These are phyloP conservation scores for Pogonocichla stellata DNA, from an alignment of 2,113 vertebrate species.

Conservation along the genomic window DNA sequence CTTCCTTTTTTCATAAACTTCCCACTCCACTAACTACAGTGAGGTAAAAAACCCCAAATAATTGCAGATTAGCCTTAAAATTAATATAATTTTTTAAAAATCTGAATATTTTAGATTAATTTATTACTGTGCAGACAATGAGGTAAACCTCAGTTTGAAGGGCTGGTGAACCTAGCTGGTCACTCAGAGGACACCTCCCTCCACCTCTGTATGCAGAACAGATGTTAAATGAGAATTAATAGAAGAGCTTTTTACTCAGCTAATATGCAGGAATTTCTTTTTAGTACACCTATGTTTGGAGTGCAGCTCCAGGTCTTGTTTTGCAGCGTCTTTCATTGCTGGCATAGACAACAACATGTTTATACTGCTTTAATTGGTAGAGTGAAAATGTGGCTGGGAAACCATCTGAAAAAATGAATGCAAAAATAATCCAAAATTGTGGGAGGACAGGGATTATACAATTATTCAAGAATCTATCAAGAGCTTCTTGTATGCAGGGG, in stretches of 20 bases:
- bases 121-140: background rate
- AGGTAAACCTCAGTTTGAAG: background rate
- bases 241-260: background rate
- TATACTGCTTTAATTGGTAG: background rate
- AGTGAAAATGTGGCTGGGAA: background rate
- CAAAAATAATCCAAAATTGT: background rate
- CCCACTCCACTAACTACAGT: fast-evolving
- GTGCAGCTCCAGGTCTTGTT: background rate
- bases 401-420: background rate
- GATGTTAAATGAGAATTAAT: background rate
- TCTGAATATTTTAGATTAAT: background rate
- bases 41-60: background rate
- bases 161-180: background rate
- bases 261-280: background rate
- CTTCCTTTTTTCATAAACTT: background rate
- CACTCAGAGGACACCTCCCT: background rate
- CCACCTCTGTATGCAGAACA: background rate
- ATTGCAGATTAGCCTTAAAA: background rate
- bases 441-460: background rate
- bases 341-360: background rate
- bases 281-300: background rate
- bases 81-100: background rate
- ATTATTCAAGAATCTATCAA: background rate
- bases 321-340: background rate
- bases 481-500: background rate